Evolutionary conservation across 2,113 vertebrate species (phyloP).

Genomic region (Petroica traversi): DNA sequence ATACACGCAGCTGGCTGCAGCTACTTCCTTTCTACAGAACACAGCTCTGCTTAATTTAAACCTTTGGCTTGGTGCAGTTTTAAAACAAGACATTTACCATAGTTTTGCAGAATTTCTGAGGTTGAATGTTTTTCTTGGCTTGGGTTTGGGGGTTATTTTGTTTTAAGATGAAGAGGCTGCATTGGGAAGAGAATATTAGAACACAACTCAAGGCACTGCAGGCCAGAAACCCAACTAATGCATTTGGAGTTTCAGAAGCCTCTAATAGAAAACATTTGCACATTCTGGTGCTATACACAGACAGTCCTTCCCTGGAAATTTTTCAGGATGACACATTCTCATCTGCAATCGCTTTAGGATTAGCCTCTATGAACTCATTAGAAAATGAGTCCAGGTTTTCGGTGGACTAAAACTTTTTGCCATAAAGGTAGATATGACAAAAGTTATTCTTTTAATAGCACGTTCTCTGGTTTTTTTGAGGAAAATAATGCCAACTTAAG

Average conservation of each 20-base stretch:
- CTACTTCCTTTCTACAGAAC: background rate
- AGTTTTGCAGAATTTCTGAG: background rate
- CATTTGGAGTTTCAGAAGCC: background rate
- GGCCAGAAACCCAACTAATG: background rate
- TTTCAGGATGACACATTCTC: background rate
- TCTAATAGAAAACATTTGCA: rapidly evolving
- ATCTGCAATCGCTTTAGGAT: background rate
- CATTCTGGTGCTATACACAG: background rate
- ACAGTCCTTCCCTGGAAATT: background rate
- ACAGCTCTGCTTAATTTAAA: background rate
- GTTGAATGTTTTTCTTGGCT: background rate
- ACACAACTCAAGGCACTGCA: background rate
- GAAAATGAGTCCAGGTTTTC: background rate
- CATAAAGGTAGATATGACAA: background rate
- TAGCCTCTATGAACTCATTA: background rate
- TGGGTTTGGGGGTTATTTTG: background rate
- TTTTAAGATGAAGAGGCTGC: background rate
- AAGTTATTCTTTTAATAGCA: background rate
- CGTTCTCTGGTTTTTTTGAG: background rate
- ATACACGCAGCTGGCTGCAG: background rate
- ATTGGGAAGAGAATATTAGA: background rate
- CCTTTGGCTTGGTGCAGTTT: background rate
- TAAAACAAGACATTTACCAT: background rate
- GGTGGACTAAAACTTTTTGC: background rate
- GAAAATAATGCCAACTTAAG: background rate